Base-by-base conservation (phyloP, 2,888 invertebrate genomes). In the Spisula solida region DNA sequence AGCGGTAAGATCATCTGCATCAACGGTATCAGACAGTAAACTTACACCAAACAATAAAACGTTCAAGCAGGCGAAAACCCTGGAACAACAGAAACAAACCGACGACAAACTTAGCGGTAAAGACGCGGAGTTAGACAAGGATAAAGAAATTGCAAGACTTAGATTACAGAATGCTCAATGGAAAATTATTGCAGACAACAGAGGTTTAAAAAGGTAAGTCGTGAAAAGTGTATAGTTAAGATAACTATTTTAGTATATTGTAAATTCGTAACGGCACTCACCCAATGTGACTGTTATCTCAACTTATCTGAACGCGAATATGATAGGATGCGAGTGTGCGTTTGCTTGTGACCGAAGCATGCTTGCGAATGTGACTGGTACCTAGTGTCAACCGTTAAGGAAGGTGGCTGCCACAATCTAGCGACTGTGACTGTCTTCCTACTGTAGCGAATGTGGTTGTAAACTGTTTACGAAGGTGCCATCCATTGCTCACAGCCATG, bases 131-230 rank as follows among this genome's bases (percentile, higher is more conserved):
- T 56, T 29, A 16, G 90, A 90, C 2, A 92, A 92, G 48, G 92
- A 92, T 34, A 90, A 89, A n/a, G 92, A 92, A 66, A 80, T 89
- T 18, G 86, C 90, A 56, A 34, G 89, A 51, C 79, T 90, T 4
- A 81, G 89, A 51, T 55, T 89, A 51, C 90, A 89, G 55, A 92
- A 90, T 82, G 89, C 85, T 16, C 90, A 92, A 60, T 25, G 88
- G 18, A 92, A 89, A 51, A 82, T 90, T n/a, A 86, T 85, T 4
- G 48, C 87, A 25, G 91, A 91, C 25, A 87, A 80, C 4, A 88
- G 31, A 47, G 60, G n/a, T 66, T n/a, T 25, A 25, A 66, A 82
- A n/a, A 70, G 70, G 82, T 79, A 29, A 80, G 51, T n/a, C 20
- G 56, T 18, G 20, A 34, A 48, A 16, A 82, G 18, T 34, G 14